These are phyloP conservation scores for Tamandua tetradactyla DNA, from an alignment of 2,797 vertebrate genomes.

Conservation along the genomic window DNA sequence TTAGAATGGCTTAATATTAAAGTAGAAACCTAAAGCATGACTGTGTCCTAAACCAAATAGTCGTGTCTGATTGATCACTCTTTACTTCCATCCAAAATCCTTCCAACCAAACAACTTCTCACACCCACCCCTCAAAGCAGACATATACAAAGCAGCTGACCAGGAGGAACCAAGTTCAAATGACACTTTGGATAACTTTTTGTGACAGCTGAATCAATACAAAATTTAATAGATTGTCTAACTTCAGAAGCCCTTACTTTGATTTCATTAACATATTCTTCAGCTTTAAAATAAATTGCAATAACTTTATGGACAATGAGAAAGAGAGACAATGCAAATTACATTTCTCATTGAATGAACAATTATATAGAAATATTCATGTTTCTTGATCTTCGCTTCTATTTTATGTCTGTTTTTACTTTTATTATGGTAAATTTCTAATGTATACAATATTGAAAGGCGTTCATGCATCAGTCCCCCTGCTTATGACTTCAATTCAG, in stretches of 20 bases:
- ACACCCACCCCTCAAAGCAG: background rate
- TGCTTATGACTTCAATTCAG: background rate
- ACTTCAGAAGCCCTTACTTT: background rate
- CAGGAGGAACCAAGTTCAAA: background rate
- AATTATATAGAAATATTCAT: background rate
- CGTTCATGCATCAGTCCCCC: background rate
- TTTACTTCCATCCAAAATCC: background rate
- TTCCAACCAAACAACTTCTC: rapidly evolving
- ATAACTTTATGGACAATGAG: background rate
- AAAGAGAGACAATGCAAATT: background rate
- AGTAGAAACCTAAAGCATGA: background rate
- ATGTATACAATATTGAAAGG: background rate
- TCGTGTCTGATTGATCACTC: background rate
- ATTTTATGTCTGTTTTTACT: background rate
- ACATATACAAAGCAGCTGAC: background rate
- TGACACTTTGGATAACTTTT: background rate
- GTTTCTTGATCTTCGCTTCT: background rate
- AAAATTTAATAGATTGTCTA: background rate
- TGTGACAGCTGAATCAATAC: background rate
- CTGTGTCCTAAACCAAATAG: background rate
- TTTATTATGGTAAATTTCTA: background rate
- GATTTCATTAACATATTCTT: background rate
- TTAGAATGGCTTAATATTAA: background rate
- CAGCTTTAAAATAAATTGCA: background rate
- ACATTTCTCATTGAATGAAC: background rate